Percentiles rank a stretch among this genome's conserved stretches.
Evolutionary conservation across 2,797 vertebrate species (phyloP).

Genomic region (Capromys pilorides): DNA sequence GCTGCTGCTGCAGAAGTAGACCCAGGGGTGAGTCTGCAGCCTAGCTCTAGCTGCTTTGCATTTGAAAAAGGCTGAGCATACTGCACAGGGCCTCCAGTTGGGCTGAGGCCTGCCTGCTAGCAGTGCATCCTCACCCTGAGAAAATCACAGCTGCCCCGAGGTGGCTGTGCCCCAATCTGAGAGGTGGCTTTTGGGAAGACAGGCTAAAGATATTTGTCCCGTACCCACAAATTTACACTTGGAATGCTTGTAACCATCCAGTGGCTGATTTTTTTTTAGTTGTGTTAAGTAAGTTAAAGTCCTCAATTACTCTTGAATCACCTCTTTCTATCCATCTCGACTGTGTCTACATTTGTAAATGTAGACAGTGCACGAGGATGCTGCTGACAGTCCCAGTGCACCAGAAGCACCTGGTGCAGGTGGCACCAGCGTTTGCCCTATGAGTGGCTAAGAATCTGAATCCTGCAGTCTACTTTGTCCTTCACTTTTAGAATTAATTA

Average conservation of each 20-base stretch:
- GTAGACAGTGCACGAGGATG: not conserved
- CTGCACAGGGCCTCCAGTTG: rapidly evolving
- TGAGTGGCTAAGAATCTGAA: not conserved
- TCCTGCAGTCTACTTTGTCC: not conserved
- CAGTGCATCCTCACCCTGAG: rapidly evolving
- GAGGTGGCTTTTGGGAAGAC: not conserved
- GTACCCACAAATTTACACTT: not conserved
- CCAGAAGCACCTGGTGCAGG: not conserved
- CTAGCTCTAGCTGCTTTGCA: not conserved
- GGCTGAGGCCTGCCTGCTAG: not conserved
- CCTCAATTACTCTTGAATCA: not conserved
- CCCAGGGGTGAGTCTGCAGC: not conserved
- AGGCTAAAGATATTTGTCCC: not conserved
- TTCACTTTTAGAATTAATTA: not conserved
- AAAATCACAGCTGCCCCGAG: not conserved
- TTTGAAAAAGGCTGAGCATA: not conserved
- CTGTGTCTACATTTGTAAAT: not conserved
- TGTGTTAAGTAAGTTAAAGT: not conserved
- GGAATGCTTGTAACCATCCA: not conserved
- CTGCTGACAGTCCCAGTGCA: not conserved
- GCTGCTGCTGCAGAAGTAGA: rapidly evolving
- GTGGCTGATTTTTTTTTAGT: not conserved
- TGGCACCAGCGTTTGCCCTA: not conserved
- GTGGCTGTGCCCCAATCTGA: not conserved
- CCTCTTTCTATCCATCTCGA: not conserved